Evolutionary conservation across 2,113 vertebrate species (phyloP), one percentile per base, ranked within the genome.

Genomic region (Nothoprocta perdicaria): DNA sequence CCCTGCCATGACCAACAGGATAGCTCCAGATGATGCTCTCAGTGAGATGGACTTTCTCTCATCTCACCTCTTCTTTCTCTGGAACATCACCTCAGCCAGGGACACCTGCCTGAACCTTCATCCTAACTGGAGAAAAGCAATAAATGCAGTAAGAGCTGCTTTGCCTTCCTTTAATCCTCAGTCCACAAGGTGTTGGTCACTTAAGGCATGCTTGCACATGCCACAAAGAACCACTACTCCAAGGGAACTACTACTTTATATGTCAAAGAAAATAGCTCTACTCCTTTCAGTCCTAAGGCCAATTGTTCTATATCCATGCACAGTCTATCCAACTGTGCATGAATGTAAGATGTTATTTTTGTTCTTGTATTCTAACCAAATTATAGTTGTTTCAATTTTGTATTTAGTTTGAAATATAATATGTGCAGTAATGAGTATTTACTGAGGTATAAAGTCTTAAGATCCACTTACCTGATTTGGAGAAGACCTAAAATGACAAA

Each of bases 121-220:
- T 31, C 53, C 29, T 17, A 57, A 31, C 29, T 15, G 29, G 53
- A 57, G 24, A 52, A 6, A 52, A 35, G 8, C 1, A 4, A 63
- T 71, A 19, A 76, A 80, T 76, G 31, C 15, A 35, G 18, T 35
- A 2, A 1, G 0, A 1, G 41, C 23, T n/a, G 14, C 29, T 18
- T 16, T 4, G 6, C 3, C 2, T 1, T 73, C 31, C 33, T 61
- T 84, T 88, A 40, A 43, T 11, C 9, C 8, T 21, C 14, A 8
- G 17, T 67, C 6, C 8, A 17, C 29, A 65, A n/a, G 43, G 11
- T 14, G 7, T 24, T n/a, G 13, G 21, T 55, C 45, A 55, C 0
- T 55, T 29, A 8, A 8, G 53, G 26, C 27, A 55, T 16, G 29
- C 27, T 18, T 35, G 45, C 31, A 33, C 45, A 17, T 11, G 33